Evolutionary conservation across 1,140 invertebrate species (phyloP).

Genomic region (Globodera rostochiensis): DNA sequence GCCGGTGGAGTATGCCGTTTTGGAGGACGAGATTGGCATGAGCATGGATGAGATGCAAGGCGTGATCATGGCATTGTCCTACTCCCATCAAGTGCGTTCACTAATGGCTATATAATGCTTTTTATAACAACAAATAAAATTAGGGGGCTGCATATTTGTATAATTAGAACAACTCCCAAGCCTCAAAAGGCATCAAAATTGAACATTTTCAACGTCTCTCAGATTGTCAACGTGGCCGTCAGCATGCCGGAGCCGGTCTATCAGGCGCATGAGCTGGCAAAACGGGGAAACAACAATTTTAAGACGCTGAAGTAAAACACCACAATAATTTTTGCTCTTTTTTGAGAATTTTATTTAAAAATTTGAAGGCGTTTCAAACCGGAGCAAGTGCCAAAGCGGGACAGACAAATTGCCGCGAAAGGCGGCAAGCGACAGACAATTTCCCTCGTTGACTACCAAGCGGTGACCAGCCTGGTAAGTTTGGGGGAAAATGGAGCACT

Average conservation of each 20-base stretch:
- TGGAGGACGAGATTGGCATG: constrained; percentile 28
- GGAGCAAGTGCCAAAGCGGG: not conserved
- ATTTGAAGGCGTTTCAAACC: constrained; percentile 4
- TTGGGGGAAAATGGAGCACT: too few species aligned
- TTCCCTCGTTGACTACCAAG: constrained; percentile 12
- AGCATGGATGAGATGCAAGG: constrained; percentile 35
- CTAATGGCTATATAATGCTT: not conserved
- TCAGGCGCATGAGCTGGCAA: constrained; percentile 29
- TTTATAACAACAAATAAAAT: too few species aligned
- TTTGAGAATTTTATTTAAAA: not conserved
- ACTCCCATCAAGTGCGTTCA: constrained; percentile 28
- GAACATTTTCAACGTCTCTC: not conserved
- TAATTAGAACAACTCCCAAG: not conserved
- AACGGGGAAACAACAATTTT: constrained; percentile 28
- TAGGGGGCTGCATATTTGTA: not conserved
- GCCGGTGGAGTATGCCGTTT: constrained; percentile 30
- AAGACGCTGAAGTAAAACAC: not conserved
- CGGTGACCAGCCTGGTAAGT: not conserved
- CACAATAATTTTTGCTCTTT: not conserved
- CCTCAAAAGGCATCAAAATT: not conserved
- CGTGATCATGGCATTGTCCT: constrained; percentile 28
- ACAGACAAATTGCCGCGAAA: not conserved
- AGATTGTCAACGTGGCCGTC: constrained; percentile 27
- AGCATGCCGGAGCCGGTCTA: constrained; percentile 27
- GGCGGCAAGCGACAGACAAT: not conserved